Conservation (phyloP, 2,797 vertebrate genomes). For the Neomorphus geoffroyi region DNA sequence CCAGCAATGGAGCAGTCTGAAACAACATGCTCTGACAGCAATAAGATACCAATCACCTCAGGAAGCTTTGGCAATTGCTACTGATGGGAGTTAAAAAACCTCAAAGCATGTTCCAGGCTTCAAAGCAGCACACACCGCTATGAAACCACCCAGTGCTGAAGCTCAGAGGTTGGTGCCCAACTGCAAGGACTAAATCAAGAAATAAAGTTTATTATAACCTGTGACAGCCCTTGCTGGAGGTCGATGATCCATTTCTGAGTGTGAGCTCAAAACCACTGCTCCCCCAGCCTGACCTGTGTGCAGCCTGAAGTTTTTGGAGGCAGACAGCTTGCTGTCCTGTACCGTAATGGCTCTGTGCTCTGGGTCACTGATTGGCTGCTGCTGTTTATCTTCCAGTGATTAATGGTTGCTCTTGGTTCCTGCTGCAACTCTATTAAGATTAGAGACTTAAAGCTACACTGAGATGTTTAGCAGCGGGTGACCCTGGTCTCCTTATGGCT, state of each 20-base stretch:
- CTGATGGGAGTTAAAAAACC: background rate
- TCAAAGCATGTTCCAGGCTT: background rate
- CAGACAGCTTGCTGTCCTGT: conserved; percentile 19
- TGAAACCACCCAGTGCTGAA: accelerated
- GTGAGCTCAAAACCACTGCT: background rate
- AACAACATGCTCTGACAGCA: background rate
- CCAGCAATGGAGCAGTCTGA: background rate
- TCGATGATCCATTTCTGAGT: background rate
- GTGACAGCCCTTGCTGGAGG: conserved; percentile 40
- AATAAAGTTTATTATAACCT: conserved; percentile 50
- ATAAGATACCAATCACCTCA: background rate
- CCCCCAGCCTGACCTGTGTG: background rate
- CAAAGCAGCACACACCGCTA: background rate
- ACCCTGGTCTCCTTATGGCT: background rate
- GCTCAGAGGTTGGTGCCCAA: background rate
- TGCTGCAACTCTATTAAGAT: conserved; percentile 70
- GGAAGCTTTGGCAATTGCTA: background rate
- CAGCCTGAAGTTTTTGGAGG: conserved; percentile 16
- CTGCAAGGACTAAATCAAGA: background rate
- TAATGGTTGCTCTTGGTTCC: conserved; percentile 57
- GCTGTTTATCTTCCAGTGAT: conserved; percentile 70
- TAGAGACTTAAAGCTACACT: conserved; percentile 42
- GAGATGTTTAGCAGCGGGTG: conserved; percentile 23
- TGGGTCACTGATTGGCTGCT: conserved; percentile 34
- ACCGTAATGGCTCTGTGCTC: background rate